Conservation (phyloP, 2,888 invertebrate species). For the Drosophila rubida region DNA sequence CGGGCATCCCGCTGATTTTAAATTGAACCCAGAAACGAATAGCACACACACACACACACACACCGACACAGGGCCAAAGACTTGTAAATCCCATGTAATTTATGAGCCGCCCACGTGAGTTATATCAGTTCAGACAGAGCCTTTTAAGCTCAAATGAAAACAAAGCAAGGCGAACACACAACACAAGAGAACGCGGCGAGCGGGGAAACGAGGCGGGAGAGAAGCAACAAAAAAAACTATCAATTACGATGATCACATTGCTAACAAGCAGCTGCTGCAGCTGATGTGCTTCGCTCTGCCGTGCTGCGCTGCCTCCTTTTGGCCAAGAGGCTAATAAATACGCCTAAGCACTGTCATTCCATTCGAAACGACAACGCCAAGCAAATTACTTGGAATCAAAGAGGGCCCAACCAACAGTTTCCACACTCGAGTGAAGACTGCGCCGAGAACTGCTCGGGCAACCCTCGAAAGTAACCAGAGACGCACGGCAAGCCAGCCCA, state of each 20-base stretch:
- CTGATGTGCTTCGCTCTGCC: not conserved
- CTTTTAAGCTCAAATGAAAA: slow-evolving; percentile 28
- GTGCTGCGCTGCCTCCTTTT: slow-evolving; percentile 6
- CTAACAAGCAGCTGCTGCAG: slow-evolving; percentile 58
- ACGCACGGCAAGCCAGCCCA: slow-evolving; percentile 13
- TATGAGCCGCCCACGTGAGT: slow-evolving; percentile 47
- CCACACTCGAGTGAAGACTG: not conserved
- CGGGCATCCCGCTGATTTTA: slow-evolving; percentile 7
- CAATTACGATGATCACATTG: slow-evolving; percentile 63
- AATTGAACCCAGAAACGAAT: slow-evolving; percentile 5
- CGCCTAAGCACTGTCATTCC: slow-evolving; percentile 66
- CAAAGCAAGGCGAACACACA: slow-evolving; percentile 8
- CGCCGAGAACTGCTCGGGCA: not conserved
- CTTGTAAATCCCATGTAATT: slow-evolving; percentile 45
- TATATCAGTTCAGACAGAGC: slow-evolving; percentile 35
- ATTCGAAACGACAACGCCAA: slow-evolving; percentile 64
- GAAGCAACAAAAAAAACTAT: slow-evolving; percentile 44
- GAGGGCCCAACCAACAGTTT: slow-evolving; percentile 15
- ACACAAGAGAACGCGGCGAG: not conserved
- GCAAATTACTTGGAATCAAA: slow-evolving; percentile 69
- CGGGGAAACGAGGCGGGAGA: not conserved
- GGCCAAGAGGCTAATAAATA: slow-evolving; percentile 70
- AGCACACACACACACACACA: not conserved
- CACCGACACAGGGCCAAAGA: not conserved
- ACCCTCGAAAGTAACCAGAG: slow-evolving; percentile 14